Conservation (phyloP, 2,888 invertebrate genomes). For the Aricia artaxerxes region DNA sequence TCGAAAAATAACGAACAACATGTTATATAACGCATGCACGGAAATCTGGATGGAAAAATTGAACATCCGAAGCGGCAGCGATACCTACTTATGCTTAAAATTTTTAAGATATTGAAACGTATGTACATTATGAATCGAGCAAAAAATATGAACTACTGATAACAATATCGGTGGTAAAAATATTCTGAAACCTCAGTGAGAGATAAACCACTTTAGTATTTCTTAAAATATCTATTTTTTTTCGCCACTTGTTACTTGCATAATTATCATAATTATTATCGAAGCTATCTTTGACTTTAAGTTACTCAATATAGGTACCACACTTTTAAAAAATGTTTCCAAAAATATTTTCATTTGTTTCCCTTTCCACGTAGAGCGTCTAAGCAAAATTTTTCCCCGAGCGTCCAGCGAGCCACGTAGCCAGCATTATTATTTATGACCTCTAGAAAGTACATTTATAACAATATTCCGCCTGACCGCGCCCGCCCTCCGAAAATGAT, state of each 20-base stretch:
- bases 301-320: neutral
- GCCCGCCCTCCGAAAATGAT: conserved; percentile 79
- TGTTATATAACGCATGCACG: conserved; percentile 20
- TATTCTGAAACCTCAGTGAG: too few species aligned
- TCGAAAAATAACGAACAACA: conserved; percentile 43
- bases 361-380: conserved; percentile 41
- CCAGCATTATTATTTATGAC: conserved; percentile 78
- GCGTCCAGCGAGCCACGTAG: conserved; percentile 53
- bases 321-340: neutral
- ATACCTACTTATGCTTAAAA: neutral
- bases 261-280: neutral
- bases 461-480: conserved; percentile 79
- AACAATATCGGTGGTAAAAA: neutral
- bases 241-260: neutral
- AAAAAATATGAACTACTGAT: neutral
- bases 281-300: neutral
- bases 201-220: too few species aligned
- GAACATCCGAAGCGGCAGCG: neutral
- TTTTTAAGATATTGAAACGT: neutral
- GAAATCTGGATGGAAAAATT: neutral
- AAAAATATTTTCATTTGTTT: conserved; percentile 35
- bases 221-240: neutral
- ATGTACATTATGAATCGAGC: neutral
- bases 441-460: conserved; percentile 78
- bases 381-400: conserved; percentile 42